phyloP scores from a whole-genome alignment of 2,113 vertebrate species.

The Thinocorus orbignyianus region DNA sequence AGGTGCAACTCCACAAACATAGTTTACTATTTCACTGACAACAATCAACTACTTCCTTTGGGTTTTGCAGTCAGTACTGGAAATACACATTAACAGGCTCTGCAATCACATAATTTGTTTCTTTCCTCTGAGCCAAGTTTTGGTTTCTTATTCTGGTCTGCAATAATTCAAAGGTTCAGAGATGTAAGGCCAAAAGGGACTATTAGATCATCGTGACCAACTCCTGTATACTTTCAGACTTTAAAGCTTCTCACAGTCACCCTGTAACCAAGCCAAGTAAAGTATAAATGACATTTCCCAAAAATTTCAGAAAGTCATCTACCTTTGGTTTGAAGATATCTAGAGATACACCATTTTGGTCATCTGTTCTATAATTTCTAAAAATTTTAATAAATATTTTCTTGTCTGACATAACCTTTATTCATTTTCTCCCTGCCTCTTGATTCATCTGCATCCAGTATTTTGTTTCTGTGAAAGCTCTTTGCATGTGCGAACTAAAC shows the following conservation, averaged over 20 bases:
- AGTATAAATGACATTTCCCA: neutral
- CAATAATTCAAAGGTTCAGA: neutral
- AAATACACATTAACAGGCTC: neutral
- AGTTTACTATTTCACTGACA: neutral
- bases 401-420: neutral
- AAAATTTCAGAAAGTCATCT: neutral
- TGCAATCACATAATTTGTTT: neutral
- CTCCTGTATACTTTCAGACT: neutral
- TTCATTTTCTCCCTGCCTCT: neutral
- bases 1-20: neutral
- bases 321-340: neutral
- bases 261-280: neutral
- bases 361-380: neutral
- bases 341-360: neutral
- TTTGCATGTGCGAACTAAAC: neutral
- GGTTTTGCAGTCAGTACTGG: neutral
- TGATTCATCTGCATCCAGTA: neutral
- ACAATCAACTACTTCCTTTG: neutral
- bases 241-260: neutral
- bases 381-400: neutral
- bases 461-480: neutral
- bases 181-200: neutral
- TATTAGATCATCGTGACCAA: neutral
- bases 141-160: neutral
- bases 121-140: neutral